These are phyloP conservation scores for Chauna torquata DNA, from an alignment of 2,113 vertebrate species.

Conservation along the genomic window DNA sequence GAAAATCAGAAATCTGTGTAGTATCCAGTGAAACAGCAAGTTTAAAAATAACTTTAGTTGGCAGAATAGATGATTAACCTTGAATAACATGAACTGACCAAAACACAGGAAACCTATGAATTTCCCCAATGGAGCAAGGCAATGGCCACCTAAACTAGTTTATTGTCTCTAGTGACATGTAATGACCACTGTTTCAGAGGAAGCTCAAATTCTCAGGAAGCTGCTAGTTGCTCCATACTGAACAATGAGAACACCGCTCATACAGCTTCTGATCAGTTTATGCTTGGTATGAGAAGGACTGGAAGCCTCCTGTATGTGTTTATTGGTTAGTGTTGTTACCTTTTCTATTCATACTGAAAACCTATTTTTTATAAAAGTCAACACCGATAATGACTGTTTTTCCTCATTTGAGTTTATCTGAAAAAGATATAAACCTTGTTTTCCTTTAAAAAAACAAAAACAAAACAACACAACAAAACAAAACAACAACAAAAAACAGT, in stretches of 20 bases:
- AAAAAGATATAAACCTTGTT: not conserved
- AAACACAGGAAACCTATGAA: not conserved
- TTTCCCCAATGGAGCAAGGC: not conserved
- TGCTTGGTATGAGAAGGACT: not conserved
- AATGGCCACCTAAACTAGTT: not conserved
- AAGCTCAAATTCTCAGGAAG: not conserved
- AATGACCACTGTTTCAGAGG: not conserved
- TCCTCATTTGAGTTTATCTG: not conserved
- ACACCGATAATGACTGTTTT: not conserved
- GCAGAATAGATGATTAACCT: conserved; percentile 29
- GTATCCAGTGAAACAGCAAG: not conserved
- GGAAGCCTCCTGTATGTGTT: not conserved
- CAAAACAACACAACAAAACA: not conserved
- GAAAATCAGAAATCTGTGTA: not conserved
- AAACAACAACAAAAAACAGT: too few species aligned
- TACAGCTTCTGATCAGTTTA: not conserved
- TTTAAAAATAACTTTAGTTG: conserved; percentile 7
- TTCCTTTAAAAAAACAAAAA: not conserved
- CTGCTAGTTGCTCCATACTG: not conserved
- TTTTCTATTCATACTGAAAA: not conserved
- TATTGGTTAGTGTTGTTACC: not conserved
- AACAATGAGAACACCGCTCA: not conserved
- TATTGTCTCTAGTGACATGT: not conserved
- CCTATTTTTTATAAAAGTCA: not conserved
- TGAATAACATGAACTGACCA: not conserved